A percentile compares a stretch with the other conserved stretches of the same genome.
Conservation (phyloP, 2,888 invertebrate genomes). For the Kuschelorhynchus macadamiae region DNA sequence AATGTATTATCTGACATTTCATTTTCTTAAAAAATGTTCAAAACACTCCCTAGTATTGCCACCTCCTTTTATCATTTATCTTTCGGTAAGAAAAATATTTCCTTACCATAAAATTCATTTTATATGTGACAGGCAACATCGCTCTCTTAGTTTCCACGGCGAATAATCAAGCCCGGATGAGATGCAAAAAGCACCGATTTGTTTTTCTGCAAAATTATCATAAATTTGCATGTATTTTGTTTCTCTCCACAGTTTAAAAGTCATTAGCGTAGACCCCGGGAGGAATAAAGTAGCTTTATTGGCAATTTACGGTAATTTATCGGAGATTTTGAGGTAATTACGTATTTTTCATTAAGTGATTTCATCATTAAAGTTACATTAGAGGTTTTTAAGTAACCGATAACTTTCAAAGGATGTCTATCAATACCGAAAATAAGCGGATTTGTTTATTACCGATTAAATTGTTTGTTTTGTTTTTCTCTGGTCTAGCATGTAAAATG, state of each 20-base stretch:
- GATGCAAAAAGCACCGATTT: conserved; percentile 41
- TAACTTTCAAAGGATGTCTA: too few relatives aligned
- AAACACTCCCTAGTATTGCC: conserved; percentile 34
- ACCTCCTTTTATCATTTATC: conserved; percentile 37
- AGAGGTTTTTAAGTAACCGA: neutral
- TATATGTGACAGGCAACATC: conserved; percentile 42
- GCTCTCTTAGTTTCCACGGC: conserved; percentile 31
- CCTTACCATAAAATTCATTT: conserved; percentile 38
- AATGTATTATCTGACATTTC: conserved; percentile 26
- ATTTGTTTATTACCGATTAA: too few relatives aligned
- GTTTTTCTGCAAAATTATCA: conserved; percentile 41
- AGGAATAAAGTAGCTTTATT: conserved; percentile 25
- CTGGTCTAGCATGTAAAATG: too few relatives aligned
- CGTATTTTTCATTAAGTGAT: conserved; percentile 18
- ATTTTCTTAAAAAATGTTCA: conserved; percentile 22
- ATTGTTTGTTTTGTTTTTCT: too few relatives aligned
- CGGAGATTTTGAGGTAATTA: conserved; percentile 12
- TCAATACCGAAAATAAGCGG: too few relatives aligned
- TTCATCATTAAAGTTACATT: conserved; percentile 1
- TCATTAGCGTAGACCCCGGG: conserved; percentile 35
- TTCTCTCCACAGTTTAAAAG: conserved; percentile 24
- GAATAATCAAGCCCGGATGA: conserved; percentile 40
- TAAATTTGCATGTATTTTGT: conserved; percentile 41
- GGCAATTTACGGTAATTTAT: conserved; percentile 32
- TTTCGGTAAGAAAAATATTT: conserved; percentile 28